Conservation (phyloP, 2,113 vertebrate genomes). For the Nipponia nippon region DNA sequence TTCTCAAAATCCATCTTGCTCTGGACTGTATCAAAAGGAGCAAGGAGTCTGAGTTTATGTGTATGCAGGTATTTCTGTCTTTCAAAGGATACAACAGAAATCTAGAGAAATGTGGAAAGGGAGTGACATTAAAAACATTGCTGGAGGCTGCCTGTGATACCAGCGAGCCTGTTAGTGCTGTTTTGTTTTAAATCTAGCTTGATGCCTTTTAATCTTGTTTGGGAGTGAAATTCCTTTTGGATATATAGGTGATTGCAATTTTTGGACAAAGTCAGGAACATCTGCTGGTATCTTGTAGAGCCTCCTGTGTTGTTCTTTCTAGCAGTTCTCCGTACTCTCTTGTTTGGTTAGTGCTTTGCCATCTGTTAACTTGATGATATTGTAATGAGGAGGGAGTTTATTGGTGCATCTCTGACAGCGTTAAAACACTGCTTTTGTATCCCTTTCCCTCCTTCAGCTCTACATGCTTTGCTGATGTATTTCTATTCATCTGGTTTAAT, state of each 20-base stretch:
- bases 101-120: neutral
- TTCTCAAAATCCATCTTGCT: conserved; percentile 16
- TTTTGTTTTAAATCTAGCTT: neutral
- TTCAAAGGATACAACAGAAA: neutral
- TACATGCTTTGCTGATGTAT: neutral
- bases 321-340: neutral
- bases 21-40: neutral
- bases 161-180: neutral
- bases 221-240: neutral
- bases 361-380: conserved; percentile 36
- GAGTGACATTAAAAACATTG: neutral
- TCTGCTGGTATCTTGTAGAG: conserved; percentile 7
- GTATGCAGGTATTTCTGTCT: neutral
- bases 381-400: conserved; percentile 6
- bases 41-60: neutral
- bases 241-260: neutral
- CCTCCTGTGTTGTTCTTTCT: conserved; percentile 5
- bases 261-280: conserved; percentile 7
- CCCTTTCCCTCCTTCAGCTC: neutral
- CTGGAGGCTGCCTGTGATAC: neutral
- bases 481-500: neutral
- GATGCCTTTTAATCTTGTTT: neutral
- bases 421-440: neutral
- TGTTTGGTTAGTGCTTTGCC: conserved; percentile 55
- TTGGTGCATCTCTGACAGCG: neutral